Percentiles rank a stretch among this genome's conserved stretches.
Conservation (phyloP, 2,888 invertebrate genomes). For the Rosalia funebris region DNA sequence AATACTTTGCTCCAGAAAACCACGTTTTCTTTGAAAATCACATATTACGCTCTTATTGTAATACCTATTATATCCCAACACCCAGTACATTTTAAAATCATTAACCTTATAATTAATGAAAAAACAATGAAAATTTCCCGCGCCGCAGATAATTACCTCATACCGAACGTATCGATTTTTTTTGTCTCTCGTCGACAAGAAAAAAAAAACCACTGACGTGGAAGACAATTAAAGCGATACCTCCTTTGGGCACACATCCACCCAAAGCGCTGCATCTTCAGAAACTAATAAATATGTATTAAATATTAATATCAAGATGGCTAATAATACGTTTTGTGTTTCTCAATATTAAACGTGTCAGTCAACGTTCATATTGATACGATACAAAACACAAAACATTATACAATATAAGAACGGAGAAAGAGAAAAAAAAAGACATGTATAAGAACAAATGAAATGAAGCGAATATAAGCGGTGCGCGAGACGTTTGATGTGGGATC, state of each 20-base stretch:
- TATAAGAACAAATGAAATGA: constrained; percentile 52
- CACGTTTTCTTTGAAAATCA: too few species aligned
- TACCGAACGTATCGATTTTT: background rate
- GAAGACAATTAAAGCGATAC: constrained; percentile 34
- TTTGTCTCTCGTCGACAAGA: background rate
- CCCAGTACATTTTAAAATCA: too few species aligned
- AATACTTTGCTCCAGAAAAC: too few species aligned
- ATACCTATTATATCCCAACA: too few species aligned
- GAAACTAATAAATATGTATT: constrained; percentile 59
- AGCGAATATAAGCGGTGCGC: constrained; percentile 51
- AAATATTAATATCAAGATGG: constrained; percentile 57
- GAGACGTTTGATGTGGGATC: constrained; percentile 54
- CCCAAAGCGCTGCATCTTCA: constrained; percentile 37
- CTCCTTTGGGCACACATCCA: constrained; percentile 27
- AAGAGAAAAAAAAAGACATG: constrained; percentile 37
- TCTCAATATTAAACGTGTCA: constrained; percentile 56
- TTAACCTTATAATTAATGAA: too few species aligned
- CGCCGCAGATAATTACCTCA: background rate
- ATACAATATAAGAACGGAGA: constrained; percentile 24
- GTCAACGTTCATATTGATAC: constrained; percentile 56
- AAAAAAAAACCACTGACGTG: constrained; percentile 24
- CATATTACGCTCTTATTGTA: too few species aligned
- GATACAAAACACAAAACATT: constrained; percentile 37
- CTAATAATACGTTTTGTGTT: constrained; percentile 58
- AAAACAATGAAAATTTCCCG: too few species aligned